Base-by-base conservation (phyloP, 2,797 vertebrate species). In the Megaceryle alcyon region DNA sequence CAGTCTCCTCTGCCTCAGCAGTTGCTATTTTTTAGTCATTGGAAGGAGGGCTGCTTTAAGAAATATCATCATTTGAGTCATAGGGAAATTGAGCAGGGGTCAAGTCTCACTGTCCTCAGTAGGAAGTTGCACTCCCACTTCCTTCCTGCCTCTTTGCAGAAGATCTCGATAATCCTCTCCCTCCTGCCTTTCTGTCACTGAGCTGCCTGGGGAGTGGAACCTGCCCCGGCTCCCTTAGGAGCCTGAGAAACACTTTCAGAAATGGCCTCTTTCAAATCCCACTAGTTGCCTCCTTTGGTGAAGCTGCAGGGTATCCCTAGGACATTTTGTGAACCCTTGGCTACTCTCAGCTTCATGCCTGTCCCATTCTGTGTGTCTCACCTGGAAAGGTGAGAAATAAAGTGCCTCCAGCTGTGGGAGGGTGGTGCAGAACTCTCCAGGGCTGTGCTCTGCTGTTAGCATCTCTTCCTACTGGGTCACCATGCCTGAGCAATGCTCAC, bases 11-110 rank as follows among this genome's bases (percentile, higher is more conserved):
- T 92, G 41, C 69, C 71, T 91, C 76, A 90, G 75, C 66, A 82
- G 57, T 54, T 94, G 64, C 68, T 92, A 70, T 88, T 72, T 88
- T 92, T 88, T 77, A 71, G 41, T 64, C 75, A 71, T 10, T 83
- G 64, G 70, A 94, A 92, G 73, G 31, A 92, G n/a, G 37, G 60
- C 31, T 96, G 88, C 90, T 86, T 95, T 82, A 92, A 96, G 88
- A 94, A 97, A 94, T 82, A 92, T 14, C 61, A 79, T 70, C 61
- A 79, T 70, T 94, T 97, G 94, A 95, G 83, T 94, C 94, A 94
- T 7, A 82, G 56, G 77, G 64, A 88, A 90, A 82, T 65, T 44
- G 57, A 93, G 76, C 83, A 82, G 46, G 29, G 81, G 91, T 95
- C 90, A 92, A 73, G 26, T 66, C 70, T 94, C 60, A 14, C 39